Percentiles rank a stretch among this genome's conserved stretches.
Conservation (phyloP, 2,888 invertebrate species). For the Ctenicera cuprea region DNA sequence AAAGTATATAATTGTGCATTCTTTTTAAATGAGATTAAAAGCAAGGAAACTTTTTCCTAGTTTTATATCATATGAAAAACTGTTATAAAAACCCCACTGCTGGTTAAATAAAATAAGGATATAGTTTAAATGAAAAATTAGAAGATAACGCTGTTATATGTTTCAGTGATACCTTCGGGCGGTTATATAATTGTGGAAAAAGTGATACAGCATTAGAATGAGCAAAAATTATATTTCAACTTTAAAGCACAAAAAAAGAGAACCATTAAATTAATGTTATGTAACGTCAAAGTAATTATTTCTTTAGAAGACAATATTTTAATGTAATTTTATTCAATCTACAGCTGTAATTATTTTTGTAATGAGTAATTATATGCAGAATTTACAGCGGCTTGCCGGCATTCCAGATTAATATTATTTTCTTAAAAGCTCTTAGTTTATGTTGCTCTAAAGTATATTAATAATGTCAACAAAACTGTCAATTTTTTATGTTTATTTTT, state of each 20-base stretch:
- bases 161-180: constrained; percentile 3
- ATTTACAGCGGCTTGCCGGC: too few relatives aligned
- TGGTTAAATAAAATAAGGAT: constrained; percentile 4
- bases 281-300: background rate
- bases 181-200: background rate
- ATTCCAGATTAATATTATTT: too few relatives aligned
- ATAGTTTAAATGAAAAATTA: constrained; percentile 6
- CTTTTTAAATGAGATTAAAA: too few relatives aligned
- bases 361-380: too few relatives aligned
- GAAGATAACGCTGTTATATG: background rate
- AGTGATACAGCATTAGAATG: background rate
- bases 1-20: too few relatives aligned
- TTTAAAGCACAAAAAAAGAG: background rate
- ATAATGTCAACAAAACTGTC: too few relatives aligned
- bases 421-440: too few relatives aligned
- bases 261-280: background rate
- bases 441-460: too few relatives aligned
- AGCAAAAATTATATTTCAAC: constrained; percentile 3
- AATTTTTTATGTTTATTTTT: too few relatives aligned
- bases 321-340: background rate
- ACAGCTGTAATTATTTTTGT: background rate
- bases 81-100: background rate
- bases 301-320: background rate
- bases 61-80: background rate
- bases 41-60: too few relatives aligned